A percentile compares a stretch with the other conserved stretches of the same genome.
phyloP scores from a whole-genome alignment of 2,888 invertebrate genomes.

The Nemoura dubitans region DNA sequence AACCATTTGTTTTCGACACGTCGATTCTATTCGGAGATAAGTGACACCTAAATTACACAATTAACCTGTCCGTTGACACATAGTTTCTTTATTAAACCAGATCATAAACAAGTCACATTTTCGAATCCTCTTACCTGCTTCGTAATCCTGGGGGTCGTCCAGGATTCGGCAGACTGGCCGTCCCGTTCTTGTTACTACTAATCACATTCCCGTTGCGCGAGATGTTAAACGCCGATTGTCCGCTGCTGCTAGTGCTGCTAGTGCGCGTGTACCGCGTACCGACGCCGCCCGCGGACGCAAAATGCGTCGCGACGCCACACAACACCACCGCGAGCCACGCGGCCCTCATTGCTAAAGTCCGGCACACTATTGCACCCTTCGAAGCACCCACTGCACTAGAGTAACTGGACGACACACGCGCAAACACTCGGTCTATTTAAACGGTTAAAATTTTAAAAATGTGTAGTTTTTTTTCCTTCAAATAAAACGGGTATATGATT shows the following conservation, averaged over 20 bases:
- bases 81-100: background rate
- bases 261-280: background rate
- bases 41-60: background rate
- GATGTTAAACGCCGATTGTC: slow-evolving; percentile 18
- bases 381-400: background rate
- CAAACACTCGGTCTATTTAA: no score
- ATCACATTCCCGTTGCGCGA: background rate
- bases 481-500: no score
- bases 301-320: slow-evolving; percentile 28
- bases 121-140: slow-evolving; percentile 20
- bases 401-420: background rate
- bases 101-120: background rate
- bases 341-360: background rate
- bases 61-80: background rate
- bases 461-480: background rate
- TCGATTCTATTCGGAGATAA: background rate
- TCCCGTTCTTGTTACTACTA: background rate
- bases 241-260: background rate
- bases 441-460: background rate
- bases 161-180: slow-evolving; percentile 23
- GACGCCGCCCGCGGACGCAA: background rate
- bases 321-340: background rate
- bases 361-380: background rate
- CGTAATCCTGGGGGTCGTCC: slow-evolving; percentile 21
- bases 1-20: background rate